phyloP scores from a whole-genome alignment of 2,888 invertebrate species.

The Cordilura impudica region DNA sequence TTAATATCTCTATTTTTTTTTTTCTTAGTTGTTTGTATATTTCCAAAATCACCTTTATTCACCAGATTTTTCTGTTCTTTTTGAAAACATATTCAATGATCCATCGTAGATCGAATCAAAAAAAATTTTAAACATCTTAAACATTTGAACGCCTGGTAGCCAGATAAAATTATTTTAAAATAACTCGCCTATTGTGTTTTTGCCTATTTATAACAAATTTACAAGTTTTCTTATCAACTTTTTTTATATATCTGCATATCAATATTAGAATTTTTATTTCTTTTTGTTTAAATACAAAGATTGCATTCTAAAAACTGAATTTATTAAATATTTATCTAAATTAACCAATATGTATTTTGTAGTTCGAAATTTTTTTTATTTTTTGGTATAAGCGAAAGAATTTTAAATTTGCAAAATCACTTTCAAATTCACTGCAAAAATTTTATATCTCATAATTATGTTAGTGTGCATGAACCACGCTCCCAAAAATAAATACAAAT shows the following conservation, averaged over 20 bases:
- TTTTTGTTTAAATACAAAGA: neutral
- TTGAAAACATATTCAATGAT: neutral
- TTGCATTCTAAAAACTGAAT: neutral
- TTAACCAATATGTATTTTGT: constrained; percentile 24
- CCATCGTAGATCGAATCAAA: neutral
- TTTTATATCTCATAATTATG: constrained; percentile 21
- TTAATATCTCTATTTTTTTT: constrained; percentile 10
- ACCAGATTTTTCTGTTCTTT: neutral
- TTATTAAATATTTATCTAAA: constrained; percentile 1
- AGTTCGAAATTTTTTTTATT: constrained; percentile 29
- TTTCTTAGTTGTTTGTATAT: constrained; percentile 3
- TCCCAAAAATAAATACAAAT: too few species aligned
- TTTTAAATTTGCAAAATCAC: constrained; percentile 20
- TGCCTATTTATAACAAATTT: neutral
- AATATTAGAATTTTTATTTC: neutral
- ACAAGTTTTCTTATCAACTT: neutral
- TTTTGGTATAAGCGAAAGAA: neutral
- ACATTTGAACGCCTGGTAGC: constrained; percentile 43
- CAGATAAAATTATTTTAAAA: neutral
- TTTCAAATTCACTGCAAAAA: constrained; percentile 34
- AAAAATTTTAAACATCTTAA: neutral
- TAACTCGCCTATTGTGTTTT: constrained; percentile 4
- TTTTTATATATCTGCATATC: neutral
- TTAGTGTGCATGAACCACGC: constrained; percentile 50
- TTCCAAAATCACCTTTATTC: neutral